Conservation (phyloP, 2,113 vertebrate species). For the Paedocypris sp. region DNA sequence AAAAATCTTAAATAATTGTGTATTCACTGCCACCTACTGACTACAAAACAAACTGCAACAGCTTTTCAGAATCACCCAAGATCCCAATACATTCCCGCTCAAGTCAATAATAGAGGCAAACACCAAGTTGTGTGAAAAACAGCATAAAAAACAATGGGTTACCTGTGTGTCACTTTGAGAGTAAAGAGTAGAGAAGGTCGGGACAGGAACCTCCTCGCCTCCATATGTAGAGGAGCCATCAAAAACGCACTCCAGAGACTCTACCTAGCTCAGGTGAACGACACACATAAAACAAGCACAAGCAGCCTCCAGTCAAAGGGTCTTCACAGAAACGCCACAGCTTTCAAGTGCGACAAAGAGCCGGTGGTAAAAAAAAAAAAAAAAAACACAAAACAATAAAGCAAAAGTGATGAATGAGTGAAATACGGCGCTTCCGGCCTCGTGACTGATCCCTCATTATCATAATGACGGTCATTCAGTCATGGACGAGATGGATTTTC, state of each 20-base stretch:
- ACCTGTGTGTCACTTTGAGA: slow-evolving; percentile 38
- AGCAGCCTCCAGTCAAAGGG: too few relatives aligned
- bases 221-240: slow-evolving; percentile 31
- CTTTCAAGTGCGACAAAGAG: background rate
- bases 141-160: slow-evolving; percentile 5
- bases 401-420: background rate
- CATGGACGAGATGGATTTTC: too few relatives aligned
- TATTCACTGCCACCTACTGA: slow-evolving; percentile 28
- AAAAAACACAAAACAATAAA: background rate
- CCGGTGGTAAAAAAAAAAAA: background rate
- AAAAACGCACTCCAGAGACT: slow-evolving; percentile 43
- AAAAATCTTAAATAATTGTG: background rate
- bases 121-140: background rate
- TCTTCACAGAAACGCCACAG: background rate
- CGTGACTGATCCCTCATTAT: background rate
- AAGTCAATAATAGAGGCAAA: background rate
- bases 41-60: slow-evolving; percentile 12
- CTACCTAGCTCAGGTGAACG: slow-evolving; percentile 33
- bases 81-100: too few relatives aligned
- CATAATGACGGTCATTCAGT: background rate
- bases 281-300: background rate
- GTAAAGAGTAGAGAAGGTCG: slow-evolving; percentile 36
- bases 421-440: background rate
- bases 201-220: slow-evolving; percentile 33
- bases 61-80: background rate